Base-by-base conservation (phyloP, 2,113 vertebrate genomes). In the Pachypanchax playfairii region DNA sequence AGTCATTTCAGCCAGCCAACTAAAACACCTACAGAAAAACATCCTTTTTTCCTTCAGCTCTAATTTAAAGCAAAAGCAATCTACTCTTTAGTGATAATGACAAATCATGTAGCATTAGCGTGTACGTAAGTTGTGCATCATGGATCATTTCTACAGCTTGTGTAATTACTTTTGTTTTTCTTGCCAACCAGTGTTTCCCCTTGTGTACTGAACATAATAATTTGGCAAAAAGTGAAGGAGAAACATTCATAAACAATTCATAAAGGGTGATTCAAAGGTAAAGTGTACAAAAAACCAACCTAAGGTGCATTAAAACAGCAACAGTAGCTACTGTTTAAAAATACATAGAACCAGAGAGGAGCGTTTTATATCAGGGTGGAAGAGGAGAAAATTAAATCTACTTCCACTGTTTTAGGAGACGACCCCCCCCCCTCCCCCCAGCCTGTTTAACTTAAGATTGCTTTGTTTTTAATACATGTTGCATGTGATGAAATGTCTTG, bases 1-100 rank as follows among this genome's bases (percentile, higher is more conserved):
- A 52, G 42, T 63, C 70, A 75, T 63, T 64, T 79, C 6, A n/a
- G n/a, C n/a, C n/a, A n/a, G n/a, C n/a, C n/a, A n/a, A 68, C 69
- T 31, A 48, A 70, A 70, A 51, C 21, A 69, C 58, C 18, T 48
- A 59, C 20, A 39, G 49, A 8, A 47, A 63, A 65, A 7, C 3
- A 20, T 29, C 4, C 15, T 39, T 9, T 61, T 50, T 75, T 46
- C 28, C 35, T 26, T 25, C 39, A 11, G 14, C 36, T 6, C 49
- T 35, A 12, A 35, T 49, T 60, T 9, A 12, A 10, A 49, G 11
- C 3, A 28, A 12, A 12, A 28, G 21, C 6, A 4, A 50, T 55
- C n/a, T 35, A 43, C 25, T 18, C 63, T 51, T 18, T n/a, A 20
- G 4, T 21, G 20, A 26, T n/a, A 47, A 29, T n/a, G 13, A 59